Percentiles rank a stretch among this genome's conserved stretches.
Conservation (phyloP, 2,113 vertebrate genomes). For the Labeo rohita region DNA sequence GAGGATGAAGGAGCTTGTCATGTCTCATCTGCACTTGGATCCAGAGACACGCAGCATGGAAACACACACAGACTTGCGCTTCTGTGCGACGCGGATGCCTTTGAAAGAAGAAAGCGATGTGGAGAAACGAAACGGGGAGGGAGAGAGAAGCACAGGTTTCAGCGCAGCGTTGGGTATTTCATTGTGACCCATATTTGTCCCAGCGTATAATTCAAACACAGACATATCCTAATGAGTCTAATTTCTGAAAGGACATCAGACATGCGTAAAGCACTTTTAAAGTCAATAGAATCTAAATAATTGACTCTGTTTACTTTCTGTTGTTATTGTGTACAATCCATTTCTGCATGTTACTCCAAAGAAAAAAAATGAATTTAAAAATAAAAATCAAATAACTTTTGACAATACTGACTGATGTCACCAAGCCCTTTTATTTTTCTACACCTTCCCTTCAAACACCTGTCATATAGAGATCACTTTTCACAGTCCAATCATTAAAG, state of each 20-base stretch:
- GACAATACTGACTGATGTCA: background rate
- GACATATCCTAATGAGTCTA: constrained; percentile 1
- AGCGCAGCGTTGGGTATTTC: background rate
- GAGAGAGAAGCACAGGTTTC: constrained; percentile 45
- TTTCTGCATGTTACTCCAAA: background rate
- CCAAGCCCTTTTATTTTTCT: background rate
- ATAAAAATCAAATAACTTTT: background rate
- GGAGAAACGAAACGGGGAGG: constrained; percentile 49
- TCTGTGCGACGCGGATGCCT: constrained; percentile 36
- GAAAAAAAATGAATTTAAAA: background rate
- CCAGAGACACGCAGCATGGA: constrained; percentile 40
- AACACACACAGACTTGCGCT: constrained; percentile 42
- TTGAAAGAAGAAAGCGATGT: constrained; percentile 54
- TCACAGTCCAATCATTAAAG: background rate
- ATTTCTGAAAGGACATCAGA: constrained; percentile 31
- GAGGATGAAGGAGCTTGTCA: constrained; percentile 60
- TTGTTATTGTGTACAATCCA: background rate
- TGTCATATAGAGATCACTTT: background rate
- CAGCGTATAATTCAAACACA: constrained; percentile 43
- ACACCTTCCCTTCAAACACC: background rate
- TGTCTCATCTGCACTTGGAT: constrained; percentile 55
- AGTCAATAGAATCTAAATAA: constrained; percentile 16
- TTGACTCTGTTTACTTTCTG: background rate
- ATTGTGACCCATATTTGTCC: constrained; percentile 57
- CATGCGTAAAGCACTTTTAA: constrained; percentile 19